These are phyloP conservation scores for Wasmannia auropunctata DNA, from an alignment of 1,140 invertebrate species.

Conservation along the genomic window DNA sequence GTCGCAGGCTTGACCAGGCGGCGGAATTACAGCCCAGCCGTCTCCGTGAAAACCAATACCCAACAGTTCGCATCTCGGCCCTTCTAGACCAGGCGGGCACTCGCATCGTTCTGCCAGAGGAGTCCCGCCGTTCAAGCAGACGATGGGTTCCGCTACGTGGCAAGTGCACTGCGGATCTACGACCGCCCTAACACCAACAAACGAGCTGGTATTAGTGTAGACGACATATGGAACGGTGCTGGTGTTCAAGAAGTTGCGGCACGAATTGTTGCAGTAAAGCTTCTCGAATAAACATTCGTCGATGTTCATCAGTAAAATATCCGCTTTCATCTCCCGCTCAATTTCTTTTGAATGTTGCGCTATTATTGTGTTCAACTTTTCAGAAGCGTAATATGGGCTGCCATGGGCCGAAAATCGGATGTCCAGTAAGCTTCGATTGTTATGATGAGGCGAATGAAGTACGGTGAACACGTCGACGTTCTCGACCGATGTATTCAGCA, in stretches of 20 bases:
- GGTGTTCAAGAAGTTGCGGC: slow-evolving; percentile 90
- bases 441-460: slow-evolving; percentile 88
- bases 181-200: slow-evolving; percentile 94
- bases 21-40: slow-evolving; percentile 95
- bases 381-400: slow-evolving; percentile 95
- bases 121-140: slow-evolving; percentile 91
- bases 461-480: slow-evolving; percentile 98
- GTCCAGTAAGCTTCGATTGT: slow-evolving; percentile 89
- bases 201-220: slow-evolving; percentile 95
- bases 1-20: slow-evolving; percentile 90
- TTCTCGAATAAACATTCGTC: slow-evolving; percentile 94
- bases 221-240: slow-evolving; percentile 91
- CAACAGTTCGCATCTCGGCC: slow-evolving; percentile 95
- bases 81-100: slow-evolving; percentile 90
- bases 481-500: slow-evolving; percentile 91
- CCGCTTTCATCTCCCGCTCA: slow-evolving; percentile 89
- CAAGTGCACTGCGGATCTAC: slow-evolving; percentile 92
- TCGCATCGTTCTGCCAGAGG: slow-evolving; percentile 88
- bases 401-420: slow-evolving; percentile 96
- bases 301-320: slow-evolving; percentile 94
- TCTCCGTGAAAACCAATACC: slow-evolving; percentile 94
- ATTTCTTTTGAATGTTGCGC: slow-evolving; percentile 88
- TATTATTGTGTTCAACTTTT: slow-evolving; percentile 93
- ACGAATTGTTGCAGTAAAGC: slow-evolving; percentile 89
- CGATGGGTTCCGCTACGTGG: slow-evolving; percentile 83